Evolutionary conservation across 2,113 vertebrate species (phyloP), one percentile per base, ranked within the genome.

Genomic region (Cariama cristata): DNA sequence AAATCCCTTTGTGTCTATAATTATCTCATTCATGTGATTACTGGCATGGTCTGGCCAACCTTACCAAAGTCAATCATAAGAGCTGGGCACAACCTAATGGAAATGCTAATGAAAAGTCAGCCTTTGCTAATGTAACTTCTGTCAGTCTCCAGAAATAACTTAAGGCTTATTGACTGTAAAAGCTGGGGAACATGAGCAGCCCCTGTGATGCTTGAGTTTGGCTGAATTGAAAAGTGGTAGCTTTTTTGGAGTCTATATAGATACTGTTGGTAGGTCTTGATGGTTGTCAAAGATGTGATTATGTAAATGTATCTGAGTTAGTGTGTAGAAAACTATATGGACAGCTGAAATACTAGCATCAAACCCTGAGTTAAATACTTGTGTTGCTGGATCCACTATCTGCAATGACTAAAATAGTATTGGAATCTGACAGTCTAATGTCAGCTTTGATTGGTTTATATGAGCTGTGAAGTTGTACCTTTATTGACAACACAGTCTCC

Each of bases 1-100:
- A 90, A 96, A 95, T 93, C 72, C 62, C 26, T 93, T 92, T 93
- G 73, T 93, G 81, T 85, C 87, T 94, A 67, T 95, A 93, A 94
- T 95, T 96, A 96, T 92, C 73, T 93, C 63, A 85, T 95, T 95
- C 76, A 47, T 85, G 67, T 86, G 76, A 91, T 95, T 94, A 79
- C 55, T 86, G 75, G 28, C 33, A 76, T 81, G 56, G 33, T 89
- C 82, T 92, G 79, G 42, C 79, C 83, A 95, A 38, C 83, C 40
- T 86, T 77, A 81, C 53, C 64, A 32, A 87, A 94, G 44, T 72
- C 69, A 90, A 42, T 76, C 80, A 55, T 40, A 69, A 82, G 42
- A 94, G 66, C 72, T 64, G 58, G 73, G 45, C 62, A 89, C 52
- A 87, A 81, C 11, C 69, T 76, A 72, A 90, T 72, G 82, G 68